These are phyloP conservation scores for Ectropis crepuscularia DNA, from an alignment of 2,888 invertebrate genomes.

Conservation along the genomic window DNA sequence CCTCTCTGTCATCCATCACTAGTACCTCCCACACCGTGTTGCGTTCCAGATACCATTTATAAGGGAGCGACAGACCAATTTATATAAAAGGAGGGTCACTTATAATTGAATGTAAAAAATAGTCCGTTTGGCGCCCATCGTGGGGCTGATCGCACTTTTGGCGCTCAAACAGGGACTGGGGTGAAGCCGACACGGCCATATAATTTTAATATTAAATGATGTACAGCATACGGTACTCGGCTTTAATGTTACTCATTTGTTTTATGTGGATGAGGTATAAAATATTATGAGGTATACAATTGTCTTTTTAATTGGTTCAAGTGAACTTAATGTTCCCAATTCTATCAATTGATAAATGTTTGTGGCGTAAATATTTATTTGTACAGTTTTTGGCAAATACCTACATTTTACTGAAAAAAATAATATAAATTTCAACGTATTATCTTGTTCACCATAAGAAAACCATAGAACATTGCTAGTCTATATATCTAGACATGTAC, in stretches of 20 bases:
- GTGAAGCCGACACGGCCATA: conserved; percentile 57
- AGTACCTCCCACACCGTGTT: conserved; percentile 74
- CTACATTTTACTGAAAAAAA: too few species aligned
- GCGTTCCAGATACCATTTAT: conserved; percentile 72
- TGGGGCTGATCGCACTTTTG: conserved; percentile 44
- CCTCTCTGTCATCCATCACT: conserved; percentile 62
- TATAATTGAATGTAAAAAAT: conserved; percentile 83
- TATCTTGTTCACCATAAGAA: too few species aligned
- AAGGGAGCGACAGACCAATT: conserved; percentile 78
- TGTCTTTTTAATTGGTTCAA: conserved; percentile 3
- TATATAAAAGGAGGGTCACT: conserved; percentile 76
- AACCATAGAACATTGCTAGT: too few species aligned
- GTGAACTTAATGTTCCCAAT: neutral
- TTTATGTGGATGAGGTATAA: conserved; percentile 27
- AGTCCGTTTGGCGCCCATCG: conserved; percentile 63
- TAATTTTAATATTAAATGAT: conserved; percentile 77
- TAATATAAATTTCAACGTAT: too few species aligned
- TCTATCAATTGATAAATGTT: too few species aligned
- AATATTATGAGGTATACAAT: conserved; percentile 12
- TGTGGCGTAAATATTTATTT: too few species aligned
- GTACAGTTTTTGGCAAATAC: too few species aligned
- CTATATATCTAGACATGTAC: too few species aligned
- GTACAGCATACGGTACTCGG: conserved; percentile 59
- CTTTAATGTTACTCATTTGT: conserved; percentile 45
- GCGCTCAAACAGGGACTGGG: conserved; percentile 40